phyloP scores from a whole-genome alignment of 2,797 vertebrate species.

The Spheniscus humboldti region DNA sequence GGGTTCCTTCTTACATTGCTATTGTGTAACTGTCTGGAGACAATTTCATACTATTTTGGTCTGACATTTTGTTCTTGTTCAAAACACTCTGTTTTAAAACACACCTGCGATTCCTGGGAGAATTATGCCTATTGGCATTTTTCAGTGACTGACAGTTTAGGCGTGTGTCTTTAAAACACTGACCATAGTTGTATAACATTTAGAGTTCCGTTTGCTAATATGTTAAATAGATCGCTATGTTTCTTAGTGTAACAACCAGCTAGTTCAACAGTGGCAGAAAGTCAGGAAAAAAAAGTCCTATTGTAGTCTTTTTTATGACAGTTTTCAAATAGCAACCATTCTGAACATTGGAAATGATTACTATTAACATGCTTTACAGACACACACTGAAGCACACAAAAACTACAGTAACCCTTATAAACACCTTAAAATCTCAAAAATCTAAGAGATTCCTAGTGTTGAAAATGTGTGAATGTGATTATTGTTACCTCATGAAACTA shows the following conservation, averaged over 20 bases:
- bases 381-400: background rate
- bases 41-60: constrained; percentile 26
- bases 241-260: background rate
- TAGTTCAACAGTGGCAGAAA: background rate
- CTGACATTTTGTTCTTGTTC: constrained; percentile 34
- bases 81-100: background rate
- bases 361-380: background rate
- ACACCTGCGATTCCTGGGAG: background rate
- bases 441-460: background rate
- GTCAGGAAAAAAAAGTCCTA: background rate
- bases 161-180: background rate
- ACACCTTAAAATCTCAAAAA: background rate
- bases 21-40: background rate
- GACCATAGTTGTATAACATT: background rate
- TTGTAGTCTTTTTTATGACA: background rate
- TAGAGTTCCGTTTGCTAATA: background rate
- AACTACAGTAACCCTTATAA: background rate
- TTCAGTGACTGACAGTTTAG: constrained; percentile 12
- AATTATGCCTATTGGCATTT: background rate
- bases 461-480: background rate
- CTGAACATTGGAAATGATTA: background rate
- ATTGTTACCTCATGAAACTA: background rate
- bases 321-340: background rate
- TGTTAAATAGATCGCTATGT: background rate
- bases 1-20: background rate